A percentile compares a stretch with the other conserved stretches of the same genome.
Evolutionary conservation across 1,140 invertebrate species (phyloP).

Genomic region (Papilio machaon): DNA sequence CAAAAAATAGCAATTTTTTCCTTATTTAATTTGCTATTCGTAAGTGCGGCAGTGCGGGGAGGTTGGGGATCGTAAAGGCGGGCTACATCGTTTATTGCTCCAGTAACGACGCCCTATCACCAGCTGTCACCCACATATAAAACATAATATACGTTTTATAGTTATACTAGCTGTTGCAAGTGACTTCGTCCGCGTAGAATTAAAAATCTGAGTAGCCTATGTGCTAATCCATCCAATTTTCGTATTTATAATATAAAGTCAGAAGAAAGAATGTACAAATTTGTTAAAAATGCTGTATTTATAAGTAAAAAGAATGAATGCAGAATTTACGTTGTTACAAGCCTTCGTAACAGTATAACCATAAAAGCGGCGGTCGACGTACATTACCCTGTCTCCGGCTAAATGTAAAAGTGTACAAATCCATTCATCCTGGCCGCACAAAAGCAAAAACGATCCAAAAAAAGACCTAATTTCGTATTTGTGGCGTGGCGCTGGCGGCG

Average conservation of each 20-base stretch:
- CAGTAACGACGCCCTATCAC: constrained; percentile 26
- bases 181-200: neutral
- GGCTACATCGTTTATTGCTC: constrained; percentile 24
- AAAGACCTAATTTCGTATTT: constrained; percentile 58
- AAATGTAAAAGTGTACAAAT: constrained; percentile 33
- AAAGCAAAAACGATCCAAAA: constrained; percentile 51
- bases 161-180: neutral
- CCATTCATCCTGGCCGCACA: neutral
- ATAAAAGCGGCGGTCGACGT: neutral
- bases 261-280: too few relatives aligned
- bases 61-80: neutral
- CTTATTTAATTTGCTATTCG: neutral
- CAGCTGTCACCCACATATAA: constrained; percentile 27
- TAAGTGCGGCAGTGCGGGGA: neutral
- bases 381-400: neutral
- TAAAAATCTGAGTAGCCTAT: too few relatives aligned
- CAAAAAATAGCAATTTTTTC: neutral
- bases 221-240: too few relatives aligned
- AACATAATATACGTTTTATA: constrained; percentile 13
- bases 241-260: too few relatives aligned
- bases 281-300: too few relatives aligned
- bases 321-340: neutral
- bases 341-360: neutral
- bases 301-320: neutral
- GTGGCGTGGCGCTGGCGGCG: constrained; percentile 41